Evolutionary conservation across 2,113 vertebrate species (phyloP).

Genomic region (Panthera tigris): DNA sequence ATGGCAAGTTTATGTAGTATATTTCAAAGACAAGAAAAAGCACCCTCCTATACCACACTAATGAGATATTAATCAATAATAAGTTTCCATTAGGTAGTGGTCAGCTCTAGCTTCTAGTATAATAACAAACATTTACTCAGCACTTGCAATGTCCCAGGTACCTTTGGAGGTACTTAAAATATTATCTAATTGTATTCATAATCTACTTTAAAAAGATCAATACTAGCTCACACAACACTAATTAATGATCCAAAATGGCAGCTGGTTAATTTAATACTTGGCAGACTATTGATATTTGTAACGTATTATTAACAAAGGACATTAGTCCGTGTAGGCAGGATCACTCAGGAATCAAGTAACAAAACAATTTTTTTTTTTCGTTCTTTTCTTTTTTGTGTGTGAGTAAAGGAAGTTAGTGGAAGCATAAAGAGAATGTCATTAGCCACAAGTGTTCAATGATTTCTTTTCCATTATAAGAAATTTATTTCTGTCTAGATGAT

Average conservation of each 20-base stretch:
- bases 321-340: not conserved
- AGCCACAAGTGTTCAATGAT: not conserved
- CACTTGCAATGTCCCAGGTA: not conserved
- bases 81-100: not conserved
- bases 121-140: not conserved
- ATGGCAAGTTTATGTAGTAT: not conserved
- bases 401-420: not conserved
- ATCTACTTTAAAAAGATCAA: not conserved
- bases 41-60: not conserved
- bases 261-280: not conserved
- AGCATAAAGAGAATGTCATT: not conserved
- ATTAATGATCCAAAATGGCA: not conserved
- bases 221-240: not conserved
- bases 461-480: not conserved
- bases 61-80: not conserved
- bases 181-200: not conserved
- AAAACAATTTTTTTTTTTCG: not conserved
- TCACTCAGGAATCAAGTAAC: not conserved
- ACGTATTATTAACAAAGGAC: not conserved
- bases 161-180: not conserved
- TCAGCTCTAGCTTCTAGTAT: not conserved
- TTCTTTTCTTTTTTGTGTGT: not conserved
- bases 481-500: not conserved
- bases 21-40: not conserved
- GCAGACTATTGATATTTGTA: conserved; percentile 1